These are phyloP conservation scores for Mycteria americana DNA, from an alignment of 2,797 vertebrate genomes.

Conservation along the genomic window DNA sequence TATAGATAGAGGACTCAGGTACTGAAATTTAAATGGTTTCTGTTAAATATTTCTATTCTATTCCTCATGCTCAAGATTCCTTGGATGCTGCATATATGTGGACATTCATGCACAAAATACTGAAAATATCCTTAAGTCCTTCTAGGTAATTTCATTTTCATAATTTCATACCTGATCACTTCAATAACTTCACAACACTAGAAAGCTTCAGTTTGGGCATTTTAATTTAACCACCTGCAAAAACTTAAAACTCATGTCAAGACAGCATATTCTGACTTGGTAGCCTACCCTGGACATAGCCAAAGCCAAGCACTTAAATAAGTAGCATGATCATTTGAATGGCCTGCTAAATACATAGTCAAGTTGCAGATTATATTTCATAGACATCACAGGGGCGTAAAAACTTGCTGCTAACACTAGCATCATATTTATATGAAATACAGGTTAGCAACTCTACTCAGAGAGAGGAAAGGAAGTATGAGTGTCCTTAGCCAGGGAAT, in stretches of 20 bases:
- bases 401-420: background rate
- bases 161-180: background rate
- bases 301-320: background rate
- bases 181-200: background rate
- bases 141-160: background rate
- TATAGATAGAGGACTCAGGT: constrained; percentile 5
- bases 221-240: background rate
- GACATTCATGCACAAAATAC: background rate
- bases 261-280: background rate
- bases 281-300: background rate
- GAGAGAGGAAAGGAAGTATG: background rate
- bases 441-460: background rate
- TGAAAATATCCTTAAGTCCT: background rate
- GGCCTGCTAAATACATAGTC: background rate
- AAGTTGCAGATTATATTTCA: background rate
- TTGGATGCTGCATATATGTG: background rate
- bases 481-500: background rate
- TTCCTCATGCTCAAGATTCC: background rate
- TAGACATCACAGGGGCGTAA: background rate
- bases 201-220: background rate
- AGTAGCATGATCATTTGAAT: background rate
- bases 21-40: constrained; percentile 24
- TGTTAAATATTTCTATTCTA: constrained; percentile 3
- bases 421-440: background rate
- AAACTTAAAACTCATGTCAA: background rate